A percentile compares a stretch with the other conserved stretches of the same genome.
These are phyloP conservation scores for Betta splendens DNA, from an alignment of 2,797 vertebrate species.

Conservation along the genomic window DNA sequence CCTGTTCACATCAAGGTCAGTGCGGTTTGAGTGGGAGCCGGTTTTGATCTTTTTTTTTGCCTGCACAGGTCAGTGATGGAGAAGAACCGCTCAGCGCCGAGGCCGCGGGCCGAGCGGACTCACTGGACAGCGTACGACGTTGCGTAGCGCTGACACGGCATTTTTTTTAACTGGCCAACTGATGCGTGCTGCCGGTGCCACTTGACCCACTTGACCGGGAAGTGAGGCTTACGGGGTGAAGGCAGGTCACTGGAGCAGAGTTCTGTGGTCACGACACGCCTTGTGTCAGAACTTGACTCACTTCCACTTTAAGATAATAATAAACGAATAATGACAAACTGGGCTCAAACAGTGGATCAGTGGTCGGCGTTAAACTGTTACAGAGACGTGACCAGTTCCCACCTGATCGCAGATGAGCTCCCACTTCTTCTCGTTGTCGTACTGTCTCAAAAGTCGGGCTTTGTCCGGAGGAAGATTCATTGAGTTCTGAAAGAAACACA, in stretches of 20 bases:
- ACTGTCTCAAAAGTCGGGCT: slow-evolving; percentile 93
- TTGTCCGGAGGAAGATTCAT: slow-evolving; percentile 99
- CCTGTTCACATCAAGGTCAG: slow-evolving; percentile 61
- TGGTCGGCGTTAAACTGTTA: no score
- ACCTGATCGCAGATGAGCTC: slow-evolving; percentile 99
- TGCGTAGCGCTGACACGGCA: slow-evolving; percentile 40
- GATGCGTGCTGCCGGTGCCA: slow-evolving; percentile 49
- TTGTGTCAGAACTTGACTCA: slow-evolving; percentile 2
- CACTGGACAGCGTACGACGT: slow-evolving; percentile 53
- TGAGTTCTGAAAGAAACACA: slow-evolving; percentile 91
- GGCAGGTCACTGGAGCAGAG: slow-evolving; percentile 34
- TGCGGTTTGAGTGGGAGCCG: slow-evolving; percentile 44
- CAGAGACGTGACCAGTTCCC: slow-evolving; percentile 43
- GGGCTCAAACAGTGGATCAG: no score
- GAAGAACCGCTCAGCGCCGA: slow-evolving; percentile 52
- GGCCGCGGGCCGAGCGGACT: slow-evolving; percentile 38
- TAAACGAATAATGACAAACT: no score
- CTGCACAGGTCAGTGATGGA: slow-evolving; percentile 58
- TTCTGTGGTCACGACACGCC: slow-evolving; percentile 24
- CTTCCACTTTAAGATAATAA: no score
- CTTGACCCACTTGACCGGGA: slow-evolving; percentile 64
- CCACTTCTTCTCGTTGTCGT: slow-evolving; percentile 99
- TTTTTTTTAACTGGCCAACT: slow-evolving; percentile 46
- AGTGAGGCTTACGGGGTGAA: slow-evolving; percentile 45
- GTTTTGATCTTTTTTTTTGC: slow-evolving; percentile 57